Base-by-base conservation (phyloP, 2,113 vertebrate species). In the Glareola pratincola region DNA sequence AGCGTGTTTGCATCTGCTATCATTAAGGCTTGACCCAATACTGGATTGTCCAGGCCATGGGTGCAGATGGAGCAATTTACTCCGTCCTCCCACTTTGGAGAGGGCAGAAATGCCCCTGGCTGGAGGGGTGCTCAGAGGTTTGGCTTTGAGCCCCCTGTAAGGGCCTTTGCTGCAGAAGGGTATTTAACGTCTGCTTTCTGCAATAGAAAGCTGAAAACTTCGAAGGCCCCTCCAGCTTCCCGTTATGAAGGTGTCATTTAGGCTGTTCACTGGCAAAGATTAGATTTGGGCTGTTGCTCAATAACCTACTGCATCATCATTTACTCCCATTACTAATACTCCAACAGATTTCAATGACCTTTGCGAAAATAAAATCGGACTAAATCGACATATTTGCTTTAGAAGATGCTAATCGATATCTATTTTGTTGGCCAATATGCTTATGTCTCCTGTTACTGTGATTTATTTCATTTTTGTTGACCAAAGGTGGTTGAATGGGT, bases 351-450 rank as follows among this genome's bases (percentile, higher is more conserved):
- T 92, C 84, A 77, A 14, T 82, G 96, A 96, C 89, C 92, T 96
- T 97, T 85, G 67, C 4, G 0, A 93, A 92, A 92, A 88, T 82
- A 92, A 95, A 93, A 94, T 78, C 74, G 68, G 92, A 75, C 64
- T 85, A 60, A 77, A 92, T 62, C 86, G 95, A 71, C 84, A 39
- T 85, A 88, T 91, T 97, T 96, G 89, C 85, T 94, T 90, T 80
- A 83, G 84, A 94, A 97, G 90, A 91, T 95, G 91, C 91, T 95
- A 96, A 97, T 98, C 96, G 95, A 97, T 97, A 97, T 75, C 93
- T 94, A 90, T 97, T 96, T 94, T 92, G 81, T 94, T 93, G 93
- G 84, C 60, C 92, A 94, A 93, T 92, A 96, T 68, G 82, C 88
- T 96, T 95, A 37, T 90, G 95, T 97, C 89, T 78, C 54, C 93